Conservation (phyloP, 2,888 invertebrate species). For the Mimachlamys varia region DNA sequence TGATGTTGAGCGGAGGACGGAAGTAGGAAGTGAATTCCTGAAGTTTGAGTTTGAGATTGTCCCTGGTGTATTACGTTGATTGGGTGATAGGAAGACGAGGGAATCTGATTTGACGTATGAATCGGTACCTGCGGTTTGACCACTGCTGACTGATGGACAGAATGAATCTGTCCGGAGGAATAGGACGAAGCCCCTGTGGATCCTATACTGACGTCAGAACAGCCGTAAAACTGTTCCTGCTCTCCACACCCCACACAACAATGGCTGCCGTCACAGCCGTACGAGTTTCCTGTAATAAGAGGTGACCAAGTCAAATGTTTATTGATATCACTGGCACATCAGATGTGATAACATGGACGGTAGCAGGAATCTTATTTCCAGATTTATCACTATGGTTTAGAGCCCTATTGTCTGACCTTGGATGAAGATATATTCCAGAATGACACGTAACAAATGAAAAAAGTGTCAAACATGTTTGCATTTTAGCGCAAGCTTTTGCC, state of each 20-base stretch:
- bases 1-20: neutral
- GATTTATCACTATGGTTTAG: no score
- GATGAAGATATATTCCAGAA: no score
- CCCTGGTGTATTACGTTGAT: neutral
- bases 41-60: neutral
- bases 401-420: no score
- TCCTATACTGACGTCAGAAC: constrained; percentile 42
- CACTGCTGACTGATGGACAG: no score
- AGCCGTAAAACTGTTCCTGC: constrained; percentile 48
- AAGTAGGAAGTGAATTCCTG: neutral
- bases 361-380: no score
- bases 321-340: no score
- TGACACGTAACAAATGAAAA: no score
- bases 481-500: no score
- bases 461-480: no score
- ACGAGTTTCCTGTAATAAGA: constrained; percentile 44
- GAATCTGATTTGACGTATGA: no score
- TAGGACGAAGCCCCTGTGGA: neutral
- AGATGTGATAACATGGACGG: no score
- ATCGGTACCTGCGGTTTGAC: no score
- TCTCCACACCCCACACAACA: constrained; percentile 44
- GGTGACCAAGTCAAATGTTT: neutral
- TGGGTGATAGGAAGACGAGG: neutral
- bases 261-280: constrained; percentile 32
- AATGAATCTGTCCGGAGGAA: neutral